phyloP scores from a whole-genome alignment of 2,888 invertebrate species.

The Liopterus haemorrhoidalis region DNA sequence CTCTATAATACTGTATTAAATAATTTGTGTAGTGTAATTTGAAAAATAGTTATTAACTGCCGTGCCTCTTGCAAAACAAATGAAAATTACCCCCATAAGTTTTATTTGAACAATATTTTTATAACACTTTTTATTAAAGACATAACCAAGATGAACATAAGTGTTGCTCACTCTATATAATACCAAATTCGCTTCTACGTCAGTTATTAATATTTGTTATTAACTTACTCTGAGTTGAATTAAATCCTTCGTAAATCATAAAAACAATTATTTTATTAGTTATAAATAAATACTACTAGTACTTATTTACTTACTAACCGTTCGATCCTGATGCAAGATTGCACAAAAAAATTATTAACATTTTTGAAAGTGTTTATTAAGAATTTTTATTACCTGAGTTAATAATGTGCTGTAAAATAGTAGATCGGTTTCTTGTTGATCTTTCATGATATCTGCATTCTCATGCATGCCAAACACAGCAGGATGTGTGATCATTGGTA shows the following conservation, averaged over 20 bases:
- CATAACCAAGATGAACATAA: too few relatives aligned
- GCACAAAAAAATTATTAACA: not conserved
- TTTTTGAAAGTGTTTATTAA: not conserved
- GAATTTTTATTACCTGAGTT: constrained; percentile 61
- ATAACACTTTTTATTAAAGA: too few relatives aligned
- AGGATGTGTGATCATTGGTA: constrained; percentile 75
- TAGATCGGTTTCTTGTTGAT: constrained; percentile 77
- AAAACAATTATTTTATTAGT: too few relatives aligned
- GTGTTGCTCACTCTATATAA: too few relatives aligned
- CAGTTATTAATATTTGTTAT: constrained; percentile 8
- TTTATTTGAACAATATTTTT: too few relatives aligned
- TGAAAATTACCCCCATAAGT: too few relatives aligned
- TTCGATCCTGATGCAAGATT: constrained; percentile 40
- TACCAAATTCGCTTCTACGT: too few relatives aligned
- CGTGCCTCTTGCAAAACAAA: too few relatives aligned
- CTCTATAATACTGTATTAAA: too few relatives aligned
- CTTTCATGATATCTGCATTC: constrained; percentile 89
- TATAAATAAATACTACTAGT: constrained; percentile 30
- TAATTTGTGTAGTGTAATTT: too few relatives aligned
- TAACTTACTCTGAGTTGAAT: constrained; percentile 40
- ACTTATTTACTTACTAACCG: constrained; percentile 40
- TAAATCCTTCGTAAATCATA: constrained; percentile 49
- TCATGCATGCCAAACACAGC: constrained; percentile 88
- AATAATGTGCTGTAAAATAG: constrained; percentile 67
- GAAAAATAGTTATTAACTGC: too few relatives aligned